These are phyloP conservation scores for Nemopilema nomurai DNA, from an alignment of 30 jellyfish, hydroid and myxozoan species.

Conservation along the genomic window DNA sequence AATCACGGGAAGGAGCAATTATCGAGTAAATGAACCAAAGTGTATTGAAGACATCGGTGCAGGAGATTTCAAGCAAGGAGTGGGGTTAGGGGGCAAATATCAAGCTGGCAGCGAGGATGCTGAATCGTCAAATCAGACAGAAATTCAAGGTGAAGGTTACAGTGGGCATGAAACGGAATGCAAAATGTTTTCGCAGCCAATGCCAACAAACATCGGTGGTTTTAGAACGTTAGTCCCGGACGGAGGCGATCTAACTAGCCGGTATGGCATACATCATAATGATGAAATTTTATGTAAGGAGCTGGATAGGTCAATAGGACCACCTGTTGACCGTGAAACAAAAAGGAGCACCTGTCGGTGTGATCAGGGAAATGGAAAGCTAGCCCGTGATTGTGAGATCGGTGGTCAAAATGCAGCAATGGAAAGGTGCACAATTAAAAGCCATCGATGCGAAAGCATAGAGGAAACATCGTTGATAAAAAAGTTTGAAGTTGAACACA, in stretches of 20 bases:
- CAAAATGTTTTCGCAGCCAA: not conserved
- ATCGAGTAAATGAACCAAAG: not conserved
- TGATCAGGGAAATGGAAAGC: not conserved
- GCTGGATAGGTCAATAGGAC: not conserved
- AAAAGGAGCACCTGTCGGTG: slow-evolving; percentile 10
- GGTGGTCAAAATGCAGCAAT: not conserved
- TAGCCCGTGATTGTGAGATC: not conserved
- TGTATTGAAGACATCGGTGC: not conserved
- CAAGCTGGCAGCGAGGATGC: no score
- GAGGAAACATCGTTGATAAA: not conserved
- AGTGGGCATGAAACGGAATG: not conserved
- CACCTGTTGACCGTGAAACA: slow-evolving; percentile 15
- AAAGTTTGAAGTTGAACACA: slow-evolving; percentile 1
- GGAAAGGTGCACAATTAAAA: not conserved
- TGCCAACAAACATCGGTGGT: not conserved
- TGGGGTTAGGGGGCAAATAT: not conserved
- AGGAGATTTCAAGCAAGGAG: not conserved
- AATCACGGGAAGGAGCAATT: not conserved
- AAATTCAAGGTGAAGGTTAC: not conserved
- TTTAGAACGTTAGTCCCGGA: not conserved
- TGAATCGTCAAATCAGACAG: no score
- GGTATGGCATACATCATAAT: not conserved
- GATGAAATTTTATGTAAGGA: not conserved
- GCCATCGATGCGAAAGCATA: not conserved
- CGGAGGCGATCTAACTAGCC: not conserved